Evolutionary conservation across 1,140 invertebrate genomes (phyloP), one percentile per base, ranked within the genome.

Genomic region (Andricus grossulariae): DNA sequence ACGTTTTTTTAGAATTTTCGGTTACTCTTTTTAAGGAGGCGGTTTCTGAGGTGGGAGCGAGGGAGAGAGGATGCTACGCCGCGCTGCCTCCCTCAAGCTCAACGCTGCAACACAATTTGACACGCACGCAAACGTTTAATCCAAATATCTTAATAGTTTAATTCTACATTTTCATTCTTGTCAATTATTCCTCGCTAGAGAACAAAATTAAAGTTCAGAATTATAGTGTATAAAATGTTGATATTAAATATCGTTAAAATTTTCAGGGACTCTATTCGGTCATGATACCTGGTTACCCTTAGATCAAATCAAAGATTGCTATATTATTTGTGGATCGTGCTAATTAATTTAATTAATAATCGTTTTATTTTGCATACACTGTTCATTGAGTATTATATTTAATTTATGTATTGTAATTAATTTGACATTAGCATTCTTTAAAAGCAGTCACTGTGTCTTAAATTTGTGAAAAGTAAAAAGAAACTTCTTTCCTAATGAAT

Each of bases 61-160:
- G 83, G 85, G 85, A 86, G 78, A 76, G 79, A 76, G 86, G 85
- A 90, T 89, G 88, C 89, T 92, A 92, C 88, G 90, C 88, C 85
- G 90, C 90, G 85, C 90, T 92, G 90, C 90, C 89, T 92, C 90
- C 91, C 89, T 90, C 89, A 91, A 91, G 90, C 89, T 91, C 90
- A 91, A 91, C 90, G 90, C 91, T 92, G 91, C 83, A 92, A 92
- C 90, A 92, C 90, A 91, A 91, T 91, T 89, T 75, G 91, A 91
- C 86, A 91, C 90, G 89, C 89, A 91, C 88, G 88, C 88, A 90
- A 87, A 89, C 86, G 82, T 90, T 89, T 89, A 89, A 89, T 87
- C 72, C n/a, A n/a, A n/a, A 54, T 54, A n/a, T 54, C 51, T 19
- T 0, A 19, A 18, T 10, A 16, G 10, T 21, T 8, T 18, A 60